phyloP scores from a whole-genome alignment of 2,888 invertebrate species.

The Coleophora deauratella region DNA sequence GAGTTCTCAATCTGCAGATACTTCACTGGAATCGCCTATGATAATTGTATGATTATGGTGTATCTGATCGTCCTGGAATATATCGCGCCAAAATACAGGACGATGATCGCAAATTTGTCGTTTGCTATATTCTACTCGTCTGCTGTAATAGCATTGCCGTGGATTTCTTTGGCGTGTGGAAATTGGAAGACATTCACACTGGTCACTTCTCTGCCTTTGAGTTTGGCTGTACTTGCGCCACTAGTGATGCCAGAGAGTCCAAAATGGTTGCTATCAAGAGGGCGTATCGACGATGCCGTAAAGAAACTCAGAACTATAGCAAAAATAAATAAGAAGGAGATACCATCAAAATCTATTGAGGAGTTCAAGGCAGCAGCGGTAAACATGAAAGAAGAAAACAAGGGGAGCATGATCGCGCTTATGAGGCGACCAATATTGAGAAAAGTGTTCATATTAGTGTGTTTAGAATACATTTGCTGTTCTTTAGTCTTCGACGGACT shows the following conservation, averaged over 20 bases:
- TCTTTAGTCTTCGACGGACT: conserved; percentile 39
- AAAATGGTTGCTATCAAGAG: conserved; percentile 43
- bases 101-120: conserved; percentile 36
- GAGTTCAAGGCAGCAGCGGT: conserved; percentile 30
- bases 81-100: conserved; percentile 43
- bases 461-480: conserved; percentile 39
- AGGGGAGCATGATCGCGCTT: conserved; percentile 29
- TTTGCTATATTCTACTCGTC: conserved; percentile 41
- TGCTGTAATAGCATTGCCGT: conserved; percentile 34
- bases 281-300: conserved; percentile 39
- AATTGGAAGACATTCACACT: conserved; percentile 44
- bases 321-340: conserved; percentile 36
- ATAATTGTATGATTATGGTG: conserved; percentile 45
- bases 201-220: conserved; percentile 41
- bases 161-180: conserved; percentile 38
- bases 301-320: conserved; percentile 36
- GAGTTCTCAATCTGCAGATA: conserved; percentile 40
- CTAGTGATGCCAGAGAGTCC: conserved; percentile 45
- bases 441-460: conserved; percentile 32
- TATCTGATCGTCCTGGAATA: conserved; percentile 46
- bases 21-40: conserved; percentile 44
- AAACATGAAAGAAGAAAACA: conserved; percentile 24
- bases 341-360: conserved; percentile 35
- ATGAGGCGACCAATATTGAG: conserved; percentile 36
- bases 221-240: conserved; percentile 32